Conservation (phyloP, 2,888 invertebrate genomes). For the Rhimphoctona megacephalus region DNA sequence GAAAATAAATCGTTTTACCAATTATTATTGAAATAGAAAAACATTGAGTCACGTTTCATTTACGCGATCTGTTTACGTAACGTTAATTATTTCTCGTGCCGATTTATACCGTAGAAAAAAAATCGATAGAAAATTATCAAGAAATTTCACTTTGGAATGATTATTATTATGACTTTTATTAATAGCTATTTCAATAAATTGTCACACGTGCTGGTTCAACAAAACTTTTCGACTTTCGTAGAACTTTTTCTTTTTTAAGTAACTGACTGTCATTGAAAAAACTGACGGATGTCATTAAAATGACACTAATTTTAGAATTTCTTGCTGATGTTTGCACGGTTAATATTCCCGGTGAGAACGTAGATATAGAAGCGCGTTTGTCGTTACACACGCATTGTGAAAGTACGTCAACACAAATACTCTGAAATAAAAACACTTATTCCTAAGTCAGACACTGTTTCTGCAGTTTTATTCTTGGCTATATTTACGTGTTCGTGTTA, state of each 20-base stretch:
- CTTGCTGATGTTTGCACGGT: slow-evolving; percentile 27
- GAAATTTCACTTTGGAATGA: background rate
- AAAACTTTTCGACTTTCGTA: background rate
- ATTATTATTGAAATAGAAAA: background rate
- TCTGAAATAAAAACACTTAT: slow-evolving; percentile 35
- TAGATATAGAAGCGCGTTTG: slow-evolving; percentile 54
- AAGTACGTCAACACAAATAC: slow-evolving; percentile 32
- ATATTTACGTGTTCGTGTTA: background rate
- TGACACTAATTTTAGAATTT: slow-evolving; percentile 11
- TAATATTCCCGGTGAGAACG: slow-evolving; percentile 46
- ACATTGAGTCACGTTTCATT: slow-evolving; percentile 6
- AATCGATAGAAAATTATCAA: background rate
- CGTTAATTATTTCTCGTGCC: slow-evolving; percentile 2
- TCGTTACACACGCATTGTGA: slow-evolving; percentile 36
- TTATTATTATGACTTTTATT: background rate
- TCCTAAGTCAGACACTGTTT: slow-evolving; percentile 45
- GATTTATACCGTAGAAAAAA: background rate
- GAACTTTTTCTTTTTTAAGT: background rate
- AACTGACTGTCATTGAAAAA: background rate
- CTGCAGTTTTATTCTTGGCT: slow-evolving; percentile 8
- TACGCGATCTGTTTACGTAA: slow-evolving; percentile 9
- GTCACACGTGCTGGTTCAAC: background rate
- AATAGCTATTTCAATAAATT: background rate
- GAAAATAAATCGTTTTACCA: background rate
- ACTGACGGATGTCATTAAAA: background rate